Percentiles rank a stretch among this genome's conserved stretches.
phyloP scores from a whole-genome alignment of 2,888 invertebrate species.

The Theristus sp. region DNA sequence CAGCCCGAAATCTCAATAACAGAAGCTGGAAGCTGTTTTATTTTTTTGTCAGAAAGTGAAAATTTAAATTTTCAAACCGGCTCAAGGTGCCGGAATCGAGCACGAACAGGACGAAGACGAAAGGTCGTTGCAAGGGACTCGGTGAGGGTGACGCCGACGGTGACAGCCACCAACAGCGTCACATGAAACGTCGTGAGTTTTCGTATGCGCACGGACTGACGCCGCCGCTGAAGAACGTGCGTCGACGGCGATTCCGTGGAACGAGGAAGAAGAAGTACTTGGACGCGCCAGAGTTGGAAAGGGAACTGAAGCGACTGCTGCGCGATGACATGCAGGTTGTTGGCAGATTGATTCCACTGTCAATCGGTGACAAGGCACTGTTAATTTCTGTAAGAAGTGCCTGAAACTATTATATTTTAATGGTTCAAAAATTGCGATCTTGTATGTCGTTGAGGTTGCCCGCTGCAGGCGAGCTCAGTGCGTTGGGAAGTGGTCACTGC shows the following conservation, averaged over 20 bases:
- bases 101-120: too few relatives aligned
- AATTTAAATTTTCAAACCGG: too few relatives aligned
- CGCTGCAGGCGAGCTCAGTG: background rate
- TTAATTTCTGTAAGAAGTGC: too few relatives aligned
- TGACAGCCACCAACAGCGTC: too few relatives aligned
- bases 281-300: constrained; percentile 91
- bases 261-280: constrained; percentile 88
- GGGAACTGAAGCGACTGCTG: constrained; percentile 78
- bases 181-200: background rate
- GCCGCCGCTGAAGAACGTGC: constrained; percentile 81
- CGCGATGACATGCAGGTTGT: constrained; percentile 69
- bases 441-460: background rate
- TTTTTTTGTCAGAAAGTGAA: background rate
- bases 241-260: constrained; percentile 75
- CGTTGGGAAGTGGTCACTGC: background rate
- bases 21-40: background rate
- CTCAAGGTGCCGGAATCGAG: too few relatives aligned
- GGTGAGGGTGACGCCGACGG: too few relatives aligned
- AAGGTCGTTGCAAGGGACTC: background rate
- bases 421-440: background rate
- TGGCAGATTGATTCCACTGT: too few relatives aligned
- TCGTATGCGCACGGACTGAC: too few relatives aligned
- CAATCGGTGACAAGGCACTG: too few relatives aligned
- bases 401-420: too few relatives aligned
- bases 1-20: background rate